These are phyloP conservation scores for Acanthoscelides obtectus DNA, from an alignment of 2,888 invertebrate genomes.

Conservation along the genomic window DNA sequence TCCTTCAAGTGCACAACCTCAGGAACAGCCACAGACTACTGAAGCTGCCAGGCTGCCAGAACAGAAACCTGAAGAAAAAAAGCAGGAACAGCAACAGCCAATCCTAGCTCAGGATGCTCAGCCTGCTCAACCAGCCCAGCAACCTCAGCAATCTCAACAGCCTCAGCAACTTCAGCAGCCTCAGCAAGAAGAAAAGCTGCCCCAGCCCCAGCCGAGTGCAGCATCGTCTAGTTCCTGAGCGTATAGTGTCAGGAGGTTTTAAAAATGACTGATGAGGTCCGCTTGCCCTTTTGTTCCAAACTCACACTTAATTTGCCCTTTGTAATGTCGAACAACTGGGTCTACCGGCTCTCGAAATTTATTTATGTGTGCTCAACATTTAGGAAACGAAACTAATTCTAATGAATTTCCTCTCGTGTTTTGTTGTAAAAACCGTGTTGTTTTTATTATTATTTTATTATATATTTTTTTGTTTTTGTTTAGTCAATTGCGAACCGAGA, in stretches of 20 bases:
- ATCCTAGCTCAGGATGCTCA: not conserved
- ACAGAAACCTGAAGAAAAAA: constrained; percentile 37
- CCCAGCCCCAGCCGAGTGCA: constrained; percentile 33
- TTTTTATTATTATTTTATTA: constrained; percentile 25
- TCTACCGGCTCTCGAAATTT: constrained; percentile 38
- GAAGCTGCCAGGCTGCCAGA: constrained; percentile 34
- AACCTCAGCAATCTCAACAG: constrained; percentile 14
- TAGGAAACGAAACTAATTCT: constrained; percentile 14
- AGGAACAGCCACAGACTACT: constrained; percentile 26
- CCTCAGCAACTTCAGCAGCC: constrained; percentile 22
- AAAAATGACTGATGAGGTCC: constrained; percentile 37
- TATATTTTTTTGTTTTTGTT: constrained; percentile 26
- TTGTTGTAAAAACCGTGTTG: constrained; percentile 34
- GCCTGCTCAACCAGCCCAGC: constrained; percentile 12
- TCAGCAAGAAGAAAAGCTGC: constrained; percentile 27
- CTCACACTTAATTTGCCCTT: constrained; percentile 34
- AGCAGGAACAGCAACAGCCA: constrained; percentile 38
- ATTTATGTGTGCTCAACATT: constrained; percentile 35
- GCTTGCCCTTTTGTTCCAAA: constrained; percentile 43
- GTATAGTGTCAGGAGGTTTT: constrained; percentile 3
- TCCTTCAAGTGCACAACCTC: constrained; percentile 14
- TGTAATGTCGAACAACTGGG: constrained; percentile 36
- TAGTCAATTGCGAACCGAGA: not conserved
- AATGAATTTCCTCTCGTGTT: constrained; percentile 22
- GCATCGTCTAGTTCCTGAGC: constrained; percentile 38